Evolutionary conservation across 2,113 vertebrate genomes (phyloP), one percentile per base, ranked within the genome.

Genomic region (Zosterops pallidus): DNA sequence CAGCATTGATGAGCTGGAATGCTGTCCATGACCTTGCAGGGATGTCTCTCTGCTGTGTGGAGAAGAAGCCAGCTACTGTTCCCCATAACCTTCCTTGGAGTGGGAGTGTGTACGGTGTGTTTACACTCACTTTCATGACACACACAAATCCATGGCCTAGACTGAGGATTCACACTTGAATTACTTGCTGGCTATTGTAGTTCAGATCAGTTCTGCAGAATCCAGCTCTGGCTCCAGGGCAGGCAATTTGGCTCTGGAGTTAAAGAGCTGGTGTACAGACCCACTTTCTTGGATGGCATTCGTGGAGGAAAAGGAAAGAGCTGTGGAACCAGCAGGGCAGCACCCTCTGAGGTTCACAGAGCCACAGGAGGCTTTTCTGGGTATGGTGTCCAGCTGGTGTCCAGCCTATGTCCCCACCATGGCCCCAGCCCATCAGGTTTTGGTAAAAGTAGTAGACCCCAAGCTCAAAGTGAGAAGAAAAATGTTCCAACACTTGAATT

Each of bases 301-400:
- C 24, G 33, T 14, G 20, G 20, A 69, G 25, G 56, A 65, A 80
- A 72, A 90, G 25, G 41, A 41, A 69, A n/a, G n/a, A 74, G 28
- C 50, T 62, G 31, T 41, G 19, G 21, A 84, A 41, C 31, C 31
- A 1, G 1, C 1, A 22, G 31, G 33, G 13, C 68, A 77, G 69
- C 44, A 69, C 24, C 11, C 39, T 63, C 14, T 5, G 37, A 6
- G 9, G 33, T 50, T 63, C 5, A 1, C 39, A 56, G 53, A 47
- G 37, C 21, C 2, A 1, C 55, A 2, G 10, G 23, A 49, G 26
- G 41, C 69, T 89, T 83, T 81, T 57, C 81, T 52, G 59, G 53
- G 13, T 20, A 37, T 0, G 0, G 16, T 35, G 46, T 26, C 33
- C 5, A 1, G 39, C 56, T 46, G n/a, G 55, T 53, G 19, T 23